A percentile compares a stretch with the other conserved stretches of the same genome.
These are phyloP conservation scores for Anguilla marmorata DNA, from an alignment of 2,797 vertebrate species.

Conservation along the genomic window DNA sequence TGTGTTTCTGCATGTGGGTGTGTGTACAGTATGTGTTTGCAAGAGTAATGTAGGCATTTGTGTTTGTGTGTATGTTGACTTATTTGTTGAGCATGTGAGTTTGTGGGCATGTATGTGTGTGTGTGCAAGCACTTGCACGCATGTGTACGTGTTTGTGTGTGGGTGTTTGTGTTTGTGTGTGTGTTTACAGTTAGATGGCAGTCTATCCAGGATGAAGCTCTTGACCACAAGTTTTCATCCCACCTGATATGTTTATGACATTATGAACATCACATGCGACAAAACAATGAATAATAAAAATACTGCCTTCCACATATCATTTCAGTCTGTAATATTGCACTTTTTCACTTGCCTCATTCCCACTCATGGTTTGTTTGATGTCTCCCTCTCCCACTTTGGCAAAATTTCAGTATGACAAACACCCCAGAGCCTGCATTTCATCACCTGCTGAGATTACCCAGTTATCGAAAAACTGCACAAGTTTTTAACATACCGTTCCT, in stretches of 20 bases:
- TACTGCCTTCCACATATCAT: not conserved
- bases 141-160: not conserved
- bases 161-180: not conserved
- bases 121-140: not conserved
- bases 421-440: not conserved
- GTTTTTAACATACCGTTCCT: conserved; percentile 4
- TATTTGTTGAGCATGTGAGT: too few relatives aligned
- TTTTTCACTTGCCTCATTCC: not conserved
- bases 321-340: not conserved
- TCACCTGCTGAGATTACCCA: not conserved
- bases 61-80: too few relatives aligned
- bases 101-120: conserved; percentile 3
- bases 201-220: not conserved
- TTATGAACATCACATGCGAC: too few relatives aligned
- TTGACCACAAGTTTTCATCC: not conserved
- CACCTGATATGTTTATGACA: not conserved
- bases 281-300: not conserved
- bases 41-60: not conserved
- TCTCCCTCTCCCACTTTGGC: not conserved
- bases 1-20: not conserved
- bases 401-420: not conserved
- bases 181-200: not conserved
- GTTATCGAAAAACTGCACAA: not conserved
- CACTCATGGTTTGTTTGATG: not conserved
- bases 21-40: not conserved